phyloP scores from a whole-genome alignment of 2,888 invertebrate species.

The Heliconius sara region DNA sequence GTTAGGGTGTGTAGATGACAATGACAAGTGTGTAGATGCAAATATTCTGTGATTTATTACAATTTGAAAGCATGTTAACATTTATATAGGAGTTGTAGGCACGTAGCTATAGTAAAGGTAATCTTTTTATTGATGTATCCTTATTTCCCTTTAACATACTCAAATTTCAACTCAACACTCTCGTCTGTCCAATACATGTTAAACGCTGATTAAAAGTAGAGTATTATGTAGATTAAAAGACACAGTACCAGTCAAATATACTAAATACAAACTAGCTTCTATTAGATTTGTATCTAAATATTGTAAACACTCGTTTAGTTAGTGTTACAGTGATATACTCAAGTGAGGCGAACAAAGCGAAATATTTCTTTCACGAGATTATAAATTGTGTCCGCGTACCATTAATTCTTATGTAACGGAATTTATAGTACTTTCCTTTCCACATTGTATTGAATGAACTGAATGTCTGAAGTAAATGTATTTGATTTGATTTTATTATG shows the following conservation, averaged over 20 bases:
- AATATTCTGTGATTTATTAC: too few relatives aligned
- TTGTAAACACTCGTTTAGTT: constrained; percentile 3
- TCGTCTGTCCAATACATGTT: too few relatives aligned
- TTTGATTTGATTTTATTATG: neutral
- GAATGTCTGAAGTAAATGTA: constrained; percentile 24
- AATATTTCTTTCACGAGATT: constrained; percentile 34
- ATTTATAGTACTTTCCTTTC: constrained; percentile 34
- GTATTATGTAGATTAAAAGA: too few relatives aligned
- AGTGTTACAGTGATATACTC: constrained; percentile 27
- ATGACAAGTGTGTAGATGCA: too few relatives aligned
- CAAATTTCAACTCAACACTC: too few relatives aligned
- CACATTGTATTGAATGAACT: constrained; percentile 35
- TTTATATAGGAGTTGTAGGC: too few relatives aligned
- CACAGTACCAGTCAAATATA: neutral
- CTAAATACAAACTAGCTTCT: neutral
- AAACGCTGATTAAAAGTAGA: too few relatives aligned
- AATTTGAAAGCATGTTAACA: too few relatives aligned
- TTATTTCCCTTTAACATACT: too few relatives aligned
- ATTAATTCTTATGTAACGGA: constrained; percentile 38
- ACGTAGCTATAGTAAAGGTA: too few relatives aligned
- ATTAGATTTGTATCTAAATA: neutral
- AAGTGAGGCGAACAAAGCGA: constrained; percentile 22
- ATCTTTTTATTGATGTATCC: too few relatives aligned
- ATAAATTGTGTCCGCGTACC: constrained; percentile 26
- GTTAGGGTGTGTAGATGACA: too few relatives aligned